Conservation (phyloP, 2,113 vertebrate genomes). For the Balaeniceps rex region DNA sequence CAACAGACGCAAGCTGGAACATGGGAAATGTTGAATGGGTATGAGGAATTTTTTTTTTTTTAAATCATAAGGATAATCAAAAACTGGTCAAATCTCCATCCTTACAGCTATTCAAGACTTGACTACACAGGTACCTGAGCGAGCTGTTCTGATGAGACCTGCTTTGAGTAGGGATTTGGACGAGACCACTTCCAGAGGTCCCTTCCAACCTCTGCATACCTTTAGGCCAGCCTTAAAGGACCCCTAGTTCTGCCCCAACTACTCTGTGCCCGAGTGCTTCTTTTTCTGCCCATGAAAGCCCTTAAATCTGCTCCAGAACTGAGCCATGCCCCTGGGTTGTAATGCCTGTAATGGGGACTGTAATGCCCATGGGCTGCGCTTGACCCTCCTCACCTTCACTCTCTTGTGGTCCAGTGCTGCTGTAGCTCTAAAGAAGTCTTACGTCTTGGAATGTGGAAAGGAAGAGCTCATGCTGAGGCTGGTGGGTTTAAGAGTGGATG, state of each 20-base stretch:
- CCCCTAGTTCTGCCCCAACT: background rate
- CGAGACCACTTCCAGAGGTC: background rate
- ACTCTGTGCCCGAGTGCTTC: background rate
- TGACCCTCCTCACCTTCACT: background rate
- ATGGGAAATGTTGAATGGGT: background rate
- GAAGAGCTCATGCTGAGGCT: background rate
- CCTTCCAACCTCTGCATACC: background rate
- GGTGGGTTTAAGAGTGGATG: background rate
- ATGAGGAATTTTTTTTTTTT: background rate
- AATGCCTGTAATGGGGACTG: no score
- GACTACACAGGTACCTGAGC: background rate
- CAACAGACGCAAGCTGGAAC: background rate
- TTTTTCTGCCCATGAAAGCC: background rate
- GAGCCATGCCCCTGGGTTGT: no score
- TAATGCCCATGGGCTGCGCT: background rate
- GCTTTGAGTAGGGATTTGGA: background rate
- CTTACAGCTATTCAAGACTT: background rate
- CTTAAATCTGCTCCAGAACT: background rate
- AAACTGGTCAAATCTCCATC: background rate
- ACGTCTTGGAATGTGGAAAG: background rate
- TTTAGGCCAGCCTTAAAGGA: background rate
- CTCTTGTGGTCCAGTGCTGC: background rate
- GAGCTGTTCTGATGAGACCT: background rate
- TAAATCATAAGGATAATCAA: background rate
- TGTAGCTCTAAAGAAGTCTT: background rate